A percentile compares a stretch with the other conserved stretches of the same genome.
Evolutionary conservation across 2,113 vertebrate species (phyloP).

Genomic region (Nannobrachium achirus): DNA sequence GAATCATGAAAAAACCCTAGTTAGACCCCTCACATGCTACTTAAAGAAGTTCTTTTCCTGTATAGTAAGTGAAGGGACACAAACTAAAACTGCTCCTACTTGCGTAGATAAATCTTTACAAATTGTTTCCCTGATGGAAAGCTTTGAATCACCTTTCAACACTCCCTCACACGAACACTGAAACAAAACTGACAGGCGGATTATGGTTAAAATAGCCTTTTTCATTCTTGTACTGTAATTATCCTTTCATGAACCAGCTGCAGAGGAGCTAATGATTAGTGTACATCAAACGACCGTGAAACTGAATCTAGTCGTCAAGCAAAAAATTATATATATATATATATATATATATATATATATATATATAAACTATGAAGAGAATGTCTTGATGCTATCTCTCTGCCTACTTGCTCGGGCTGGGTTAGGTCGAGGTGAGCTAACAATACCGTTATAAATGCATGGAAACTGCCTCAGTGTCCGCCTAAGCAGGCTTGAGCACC

Average conservation of each 20-base stretch:
- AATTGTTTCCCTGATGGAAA: slow-evolving; percentile 15
- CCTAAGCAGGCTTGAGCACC: not conserved
- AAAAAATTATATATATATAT: no score
- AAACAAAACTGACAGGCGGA: not conserved
- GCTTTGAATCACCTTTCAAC: not conserved
- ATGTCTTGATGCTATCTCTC: slow-evolving; percentile 26
- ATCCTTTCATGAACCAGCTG: slow-evolving; percentile 15
- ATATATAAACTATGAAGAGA: slow-evolving; percentile 33
- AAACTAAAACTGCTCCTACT: no score
- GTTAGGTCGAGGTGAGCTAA: slow-evolving; percentile 36
- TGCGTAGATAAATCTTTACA: no score
- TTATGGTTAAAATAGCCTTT: slow-evolving; percentile 27
- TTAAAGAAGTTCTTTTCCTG: no score
- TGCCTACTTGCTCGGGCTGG: slow-evolving; percentile 32
- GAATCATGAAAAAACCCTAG: no score
- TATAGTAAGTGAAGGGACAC: no score
- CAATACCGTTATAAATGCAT: slow-evolving; percentile 26
- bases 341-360: no score
- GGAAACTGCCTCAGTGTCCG: not conserved
- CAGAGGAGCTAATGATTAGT: slow-evolving; percentile 28
- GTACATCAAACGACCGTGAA: slow-evolving; percentile 26
- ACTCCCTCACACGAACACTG: no score
- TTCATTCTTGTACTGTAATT: slow-evolving; percentile 35
- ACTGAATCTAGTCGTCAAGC: slow-evolving; percentile 16
- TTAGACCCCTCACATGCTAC: no score